phyloP scores from a whole-genome alignment of 2,113 vertebrate genomes.

The Tenrec ecaudatus region DNA sequence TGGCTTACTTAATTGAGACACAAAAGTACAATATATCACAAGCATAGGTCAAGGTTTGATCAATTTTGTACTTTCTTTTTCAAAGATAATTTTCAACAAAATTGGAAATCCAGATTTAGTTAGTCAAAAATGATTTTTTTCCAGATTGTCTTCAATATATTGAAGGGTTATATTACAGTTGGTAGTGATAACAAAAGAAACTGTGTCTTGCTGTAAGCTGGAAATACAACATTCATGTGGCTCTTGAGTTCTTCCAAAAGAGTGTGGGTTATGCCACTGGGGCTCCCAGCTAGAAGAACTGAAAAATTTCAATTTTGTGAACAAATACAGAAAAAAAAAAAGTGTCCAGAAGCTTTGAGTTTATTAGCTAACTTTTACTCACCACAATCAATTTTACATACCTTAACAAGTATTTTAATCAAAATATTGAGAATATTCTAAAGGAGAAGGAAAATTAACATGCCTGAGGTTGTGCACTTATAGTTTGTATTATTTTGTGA shows the following conservation, averaged over 20 bases:
- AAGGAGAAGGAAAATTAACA: neutral
- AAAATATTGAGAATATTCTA: neutral
- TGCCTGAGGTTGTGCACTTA: neutral
- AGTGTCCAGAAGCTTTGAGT: slow-evolving; percentile 9
- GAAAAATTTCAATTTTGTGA: slow-evolving; percentile 48
- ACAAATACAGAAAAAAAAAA: slow-evolving; percentile 50
- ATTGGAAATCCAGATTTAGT: slow-evolving; percentile 35
- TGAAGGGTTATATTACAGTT: slow-evolving; percentile 1
- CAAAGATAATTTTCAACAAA: slow-evolving; percentile 49
- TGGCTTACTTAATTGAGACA: slow-evolving; percentile 5
- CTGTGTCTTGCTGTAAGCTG: slow-evolving; percentile 1
- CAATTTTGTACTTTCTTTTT: slow-evolving; percentile 25
- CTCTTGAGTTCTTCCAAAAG: slow-evolving; percentile 1
- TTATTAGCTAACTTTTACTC: slow-evolving; percentile 36
- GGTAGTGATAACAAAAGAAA: neutral
- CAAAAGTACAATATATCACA: neutral
- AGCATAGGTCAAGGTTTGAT: neutral
- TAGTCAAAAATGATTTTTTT: slow-evolving; percentile 35
- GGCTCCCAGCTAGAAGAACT: neutral
- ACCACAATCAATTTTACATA: slow-evolving; percentile 28
- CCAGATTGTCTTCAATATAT: neutral
- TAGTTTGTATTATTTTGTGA: slow-evolving; percentile 25
- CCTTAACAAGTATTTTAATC: slow-evolving; percentile 37
- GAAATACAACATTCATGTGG: slow-evolving; percentile 29
- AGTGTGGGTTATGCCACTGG: neutral